Conservation (phyloP, 2,797 vertebrate species). For the Brotogeris chrysoptera region DNA sequence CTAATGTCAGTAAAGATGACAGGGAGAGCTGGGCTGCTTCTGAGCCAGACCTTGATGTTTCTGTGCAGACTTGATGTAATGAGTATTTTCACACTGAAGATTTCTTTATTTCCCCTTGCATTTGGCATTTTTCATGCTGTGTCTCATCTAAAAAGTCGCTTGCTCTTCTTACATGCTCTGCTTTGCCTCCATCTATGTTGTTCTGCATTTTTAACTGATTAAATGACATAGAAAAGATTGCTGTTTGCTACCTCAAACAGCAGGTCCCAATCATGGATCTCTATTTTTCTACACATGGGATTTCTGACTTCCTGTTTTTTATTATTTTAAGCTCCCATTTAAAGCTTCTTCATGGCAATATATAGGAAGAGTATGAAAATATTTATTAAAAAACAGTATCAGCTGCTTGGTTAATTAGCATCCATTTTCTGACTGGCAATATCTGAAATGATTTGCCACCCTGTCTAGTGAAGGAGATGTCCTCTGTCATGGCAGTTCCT, state of each 20-base stretch:
- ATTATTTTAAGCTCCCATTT: background rate
- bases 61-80: background rate
- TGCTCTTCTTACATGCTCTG: rapidly evolving
- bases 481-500: background rate
- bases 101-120: background rate
- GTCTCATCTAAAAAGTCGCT: background rate
- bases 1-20: background rate
- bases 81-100: background rate
- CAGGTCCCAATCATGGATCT: background rate
- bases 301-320: background rate
- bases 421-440: background rate
- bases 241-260: background rate
- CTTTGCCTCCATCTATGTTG: background rate
- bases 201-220: background rate
- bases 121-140: background rate
- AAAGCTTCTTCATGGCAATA: background rate
- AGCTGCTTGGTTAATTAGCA: background rate
- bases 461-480: rapidly evolving
- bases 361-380: background rate
- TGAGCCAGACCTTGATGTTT: background rate
- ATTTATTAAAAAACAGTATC: background rate
- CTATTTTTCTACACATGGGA: background rate
- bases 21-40: background rate
- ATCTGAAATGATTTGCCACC: background rate
- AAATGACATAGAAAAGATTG: background rate